These are phyloP conservation scores for Leptura quadrifasciata DNA, from an alignment of 2,888 invertebrate genomes.

Conservation along the genomic window DNA sequence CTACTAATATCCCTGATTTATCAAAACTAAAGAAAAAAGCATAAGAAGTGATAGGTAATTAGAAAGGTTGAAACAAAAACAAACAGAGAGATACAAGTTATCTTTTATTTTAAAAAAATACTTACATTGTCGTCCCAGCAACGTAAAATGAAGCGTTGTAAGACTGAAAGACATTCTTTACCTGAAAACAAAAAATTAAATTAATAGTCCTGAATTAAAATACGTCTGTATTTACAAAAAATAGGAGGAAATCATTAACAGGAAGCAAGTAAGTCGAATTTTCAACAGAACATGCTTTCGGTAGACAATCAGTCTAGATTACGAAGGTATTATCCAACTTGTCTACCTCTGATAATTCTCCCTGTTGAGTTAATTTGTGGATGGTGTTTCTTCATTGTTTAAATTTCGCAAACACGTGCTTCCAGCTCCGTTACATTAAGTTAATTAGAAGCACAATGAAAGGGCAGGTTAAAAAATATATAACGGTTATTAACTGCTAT, in stretches of 20 bases:
- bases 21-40: too few species aligned
- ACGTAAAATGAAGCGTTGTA: too few species aligned
- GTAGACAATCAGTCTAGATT: conserved; percentile 66
- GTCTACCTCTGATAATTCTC: conserved; percentile 65
- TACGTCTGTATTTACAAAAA: conserved; percentile 22
- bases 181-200: conserved; percentile 30
- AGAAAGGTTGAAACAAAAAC: too few species aligned
- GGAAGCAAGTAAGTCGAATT: conserved; percentile 55
- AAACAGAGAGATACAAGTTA: not conserved
- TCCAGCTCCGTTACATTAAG: conserved; percentile 60
- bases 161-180: not conserved
- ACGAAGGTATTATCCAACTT: conserved; percentile 66
- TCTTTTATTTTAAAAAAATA: not conserved
- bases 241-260: conserved; percentile 56
- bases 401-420: conserved; percentile 48
- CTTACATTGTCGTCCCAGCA: not conserved
- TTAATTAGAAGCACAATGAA: conserved; percentile 44
- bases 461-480: conserved; percentile 40
- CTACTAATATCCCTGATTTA: too few species aligned
- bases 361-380: conserved; percentile 61
- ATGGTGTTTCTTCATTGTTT: conserved; percentile 37
- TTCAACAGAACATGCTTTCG: conserved; percentile 59
- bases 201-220: not conserved
- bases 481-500: conserved; percentile 33
- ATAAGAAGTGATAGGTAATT: too few species aligned